Percentiles rank a stretch among this genome's conserved stretches.
These are phyloP conservation scores for Augochlora pura DNA, from an alignment of 1,140 invertebrate genomes.

Conservation along the genomic window DNA sequence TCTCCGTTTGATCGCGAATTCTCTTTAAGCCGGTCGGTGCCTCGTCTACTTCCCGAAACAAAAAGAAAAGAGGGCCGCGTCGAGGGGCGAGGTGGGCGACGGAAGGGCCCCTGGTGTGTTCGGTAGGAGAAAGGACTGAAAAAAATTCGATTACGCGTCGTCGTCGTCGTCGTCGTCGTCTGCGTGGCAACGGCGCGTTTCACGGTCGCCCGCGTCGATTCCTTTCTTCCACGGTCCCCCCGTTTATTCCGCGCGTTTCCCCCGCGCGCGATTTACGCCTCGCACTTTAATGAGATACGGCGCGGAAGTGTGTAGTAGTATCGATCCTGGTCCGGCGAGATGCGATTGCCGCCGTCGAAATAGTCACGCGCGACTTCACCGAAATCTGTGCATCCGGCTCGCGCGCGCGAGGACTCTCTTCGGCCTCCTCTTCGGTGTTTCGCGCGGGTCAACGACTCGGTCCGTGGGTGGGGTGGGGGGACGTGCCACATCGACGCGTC, in stretches of 20 bases:
- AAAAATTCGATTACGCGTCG: slow-evolving; percentile 12
- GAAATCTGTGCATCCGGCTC: background rate
- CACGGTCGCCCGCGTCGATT: slow-evolving; percentile 24
- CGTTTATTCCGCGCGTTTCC: background rate
- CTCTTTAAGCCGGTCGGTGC: background rate
- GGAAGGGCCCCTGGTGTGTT: too few species aligned
- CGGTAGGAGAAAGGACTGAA: background rate
- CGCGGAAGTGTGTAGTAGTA: slow-evolving; percentile 28
- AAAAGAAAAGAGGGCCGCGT: background rate
- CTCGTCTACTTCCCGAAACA: background rate
- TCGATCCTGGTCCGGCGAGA: slow-evolving; percentile 6
- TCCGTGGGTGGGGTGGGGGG: too few species aligned
- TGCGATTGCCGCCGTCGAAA: slow-evolving; percentile 29
- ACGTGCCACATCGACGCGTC: background rate
- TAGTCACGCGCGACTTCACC: slow-evolving; percentile 17
- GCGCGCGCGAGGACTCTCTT: too few species aligned
- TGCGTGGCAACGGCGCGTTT: slow-evolving; percentile 22
- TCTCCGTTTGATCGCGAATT: background rate
- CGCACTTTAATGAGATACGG: slow-evolving; percentile 41
- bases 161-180: slow-evolving; percentile 7
- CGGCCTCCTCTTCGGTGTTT: too few species aligned
- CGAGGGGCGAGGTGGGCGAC: background rate
- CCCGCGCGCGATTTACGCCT: background rate
- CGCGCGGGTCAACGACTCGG: background rate
- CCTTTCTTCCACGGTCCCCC: background rate